Conservation (phyloP, 2,113 vertebrate species). For the Colius striatus region DNA sequence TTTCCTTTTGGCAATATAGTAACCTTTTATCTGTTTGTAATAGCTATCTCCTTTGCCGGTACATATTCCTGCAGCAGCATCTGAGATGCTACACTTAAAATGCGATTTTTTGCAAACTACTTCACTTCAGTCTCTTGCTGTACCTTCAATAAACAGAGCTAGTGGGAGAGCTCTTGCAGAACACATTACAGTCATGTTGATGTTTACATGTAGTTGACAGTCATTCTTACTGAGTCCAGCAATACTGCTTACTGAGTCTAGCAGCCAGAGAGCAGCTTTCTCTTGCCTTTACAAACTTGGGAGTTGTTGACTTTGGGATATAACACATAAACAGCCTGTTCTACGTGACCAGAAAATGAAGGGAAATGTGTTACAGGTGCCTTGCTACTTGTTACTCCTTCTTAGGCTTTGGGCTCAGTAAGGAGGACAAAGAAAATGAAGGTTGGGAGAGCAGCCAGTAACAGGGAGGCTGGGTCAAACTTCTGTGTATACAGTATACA, state of each 20-base stretch:
- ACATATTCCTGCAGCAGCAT: not conserved
- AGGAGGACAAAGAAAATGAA: not conserved
- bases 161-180: not conserved
- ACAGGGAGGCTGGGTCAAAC: not conserved
- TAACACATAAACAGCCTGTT: not conserved
- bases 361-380: not conserved
- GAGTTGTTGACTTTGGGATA: not conserved
- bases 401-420: not conserved
- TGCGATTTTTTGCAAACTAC: not conserved
- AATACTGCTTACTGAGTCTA: too few species aligned
- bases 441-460: fast-evolving
- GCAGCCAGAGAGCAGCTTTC: not conserved
- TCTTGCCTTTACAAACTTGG: not conserved
- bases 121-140: not conserved
- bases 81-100: not conserved
- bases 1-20: not conserved
- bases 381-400: not conserved
- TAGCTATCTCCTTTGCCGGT: not conserved
- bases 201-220: not conserved
- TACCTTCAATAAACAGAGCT: not conserved
- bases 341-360: not conserved
- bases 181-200: fast-evolving
- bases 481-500: not conserved
- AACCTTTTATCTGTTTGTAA: not conserved
- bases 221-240: not conserved